Evolutionary conservation across 2,888 invertebrate species (phyloP).

Genomic region (Hedya salicella): DNA sequence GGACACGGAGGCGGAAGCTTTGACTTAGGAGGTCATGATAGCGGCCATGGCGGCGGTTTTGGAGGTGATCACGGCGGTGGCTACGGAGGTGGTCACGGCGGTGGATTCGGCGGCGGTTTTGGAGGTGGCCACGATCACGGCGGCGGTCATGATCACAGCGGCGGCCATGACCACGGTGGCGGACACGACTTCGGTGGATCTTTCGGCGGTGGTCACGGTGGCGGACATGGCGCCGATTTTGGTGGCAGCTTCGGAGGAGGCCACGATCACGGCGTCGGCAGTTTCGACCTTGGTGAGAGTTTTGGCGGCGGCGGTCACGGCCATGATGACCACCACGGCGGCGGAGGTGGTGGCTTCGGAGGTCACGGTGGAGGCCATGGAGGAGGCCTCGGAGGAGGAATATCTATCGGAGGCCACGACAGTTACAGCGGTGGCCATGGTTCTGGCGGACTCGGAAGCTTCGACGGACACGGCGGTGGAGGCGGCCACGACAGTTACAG

Average conservation of each 20-base stretch:
- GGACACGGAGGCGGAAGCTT: slow-evolving; percentile 52
- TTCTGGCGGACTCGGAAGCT: slow-evolving; percentile 43
- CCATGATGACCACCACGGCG: neutral
- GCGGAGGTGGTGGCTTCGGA: slow-evolving; percentile 46
- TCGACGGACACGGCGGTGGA: slow-evolving; percentile 49
- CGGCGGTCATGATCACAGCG: slow-evolving; percentile 45
- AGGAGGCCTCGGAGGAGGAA: slow-evolving; percentile 44
- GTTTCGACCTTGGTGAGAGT: neutral
- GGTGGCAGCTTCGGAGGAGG: slow-evolving; percentile 47
- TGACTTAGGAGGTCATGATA: slow-evolving; percentile 51
- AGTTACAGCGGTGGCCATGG: slow-evolving; percentile 47
- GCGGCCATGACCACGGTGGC: slow-evolving; percentile 19
- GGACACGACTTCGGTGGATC: slow-evolving; percentile 17
- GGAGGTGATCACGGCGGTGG: slow-evolving; percentile 55
- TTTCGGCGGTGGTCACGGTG: slow-evolving; percentile 50
- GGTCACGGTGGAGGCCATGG: slow-evolving; percentile 34
- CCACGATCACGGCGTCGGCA: slow-evolving; percentile 44
- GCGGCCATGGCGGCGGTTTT: slow-evolving; percentile 52
- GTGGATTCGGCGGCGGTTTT: slow-evolving; percentile 47
- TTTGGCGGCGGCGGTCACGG: slow-evolving; percentile 42
- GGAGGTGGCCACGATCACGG: slow-evolving; percentile 45
- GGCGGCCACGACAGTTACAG: slow-evolving; percentile 51
- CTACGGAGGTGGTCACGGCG: slow-evolving; percentile 45
- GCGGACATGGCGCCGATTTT: slow-evolving; percentile 44
- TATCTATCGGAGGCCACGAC: slow-evolving; percentile 50